A percentile compares a stretch with the other conserved stretches of the same genome.
Conservation (phyloP, 2,797 vertebrate species). For the Brachyrhaphis roseni region DNA sequence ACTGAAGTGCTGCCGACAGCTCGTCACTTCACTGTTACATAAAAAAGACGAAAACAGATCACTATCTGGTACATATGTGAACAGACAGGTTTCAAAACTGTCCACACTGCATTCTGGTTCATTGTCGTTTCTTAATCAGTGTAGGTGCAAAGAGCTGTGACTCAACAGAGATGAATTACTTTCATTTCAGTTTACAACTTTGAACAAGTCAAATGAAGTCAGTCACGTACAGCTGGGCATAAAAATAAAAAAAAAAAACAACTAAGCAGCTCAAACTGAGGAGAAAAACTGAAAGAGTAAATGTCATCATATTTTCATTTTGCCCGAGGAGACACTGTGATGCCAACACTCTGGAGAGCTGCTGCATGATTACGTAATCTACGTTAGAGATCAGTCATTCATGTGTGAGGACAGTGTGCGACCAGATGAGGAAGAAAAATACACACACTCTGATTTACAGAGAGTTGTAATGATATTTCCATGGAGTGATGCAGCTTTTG, state of each 20-base stretch:
- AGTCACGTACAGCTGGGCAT: slow-evolving; percentile 7
- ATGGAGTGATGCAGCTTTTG: slow-evolving; percentile 13
- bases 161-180: slow-evolving; percentile 44
- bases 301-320: slow-evolving; percentile 36
- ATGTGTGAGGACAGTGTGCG: slow-evolving; percentile 51
- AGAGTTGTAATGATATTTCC: slow-evolving; percentile 15
- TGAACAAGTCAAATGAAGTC: background rate
- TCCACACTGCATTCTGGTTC: background rate
- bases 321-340: slow-evolving; percentile 45
- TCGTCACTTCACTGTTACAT: background rate
- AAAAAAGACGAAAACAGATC: background rate
- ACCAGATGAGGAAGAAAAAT: slow-evolving; percentile 4
- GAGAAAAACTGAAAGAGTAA: slow-evolving; percentile 58
- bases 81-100: slow-evolving; percentile 2
- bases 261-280: slow-evolving; percentile 32
- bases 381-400: slow-evolving; percentile 53
- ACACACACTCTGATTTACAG: slow-evolving; percentile 4
- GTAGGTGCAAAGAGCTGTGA: slow-evolving; percentile 24
- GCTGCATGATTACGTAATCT: slow-evolving; percentile 64
- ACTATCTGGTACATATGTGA: background rate
- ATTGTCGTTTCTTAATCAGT: background rate
- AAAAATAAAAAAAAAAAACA: background rate
- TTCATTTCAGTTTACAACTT: slow-evolving; percentile 5
- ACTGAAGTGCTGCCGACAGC: background rate
- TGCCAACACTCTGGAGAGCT: slow-evolving; percentile 48